phyloP scores from a whole-genome alignment of 2,797 vertebrate species.

The Apogon talboti region DNA sequence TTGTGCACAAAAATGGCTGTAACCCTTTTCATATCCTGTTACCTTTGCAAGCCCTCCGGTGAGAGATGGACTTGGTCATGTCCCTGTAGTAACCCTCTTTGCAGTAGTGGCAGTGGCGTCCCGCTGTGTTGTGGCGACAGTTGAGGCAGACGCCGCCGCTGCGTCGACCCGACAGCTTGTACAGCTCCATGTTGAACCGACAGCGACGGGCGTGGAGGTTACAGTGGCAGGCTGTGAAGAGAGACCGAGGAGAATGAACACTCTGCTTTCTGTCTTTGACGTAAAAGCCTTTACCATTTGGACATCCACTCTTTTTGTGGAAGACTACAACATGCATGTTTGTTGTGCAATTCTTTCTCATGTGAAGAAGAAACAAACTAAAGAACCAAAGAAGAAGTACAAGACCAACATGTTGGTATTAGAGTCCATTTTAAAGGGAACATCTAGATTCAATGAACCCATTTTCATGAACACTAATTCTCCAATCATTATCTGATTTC shows the following conservation, averaged over 20 bases:
- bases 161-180: slow-evolving; percentile 94
- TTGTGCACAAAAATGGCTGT: background rate
- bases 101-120: slow-evolving; percentile 98
- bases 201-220: slow-evolving; percentile 97
- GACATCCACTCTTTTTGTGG: too few species aligned
- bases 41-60: slow-evolving; percentile 98
- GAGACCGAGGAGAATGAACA: background rate
- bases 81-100: slow-evolving; percentile 98
- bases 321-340: too few species aligned
- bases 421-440: too few species aligned
- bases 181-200: slow-evolving; percentile 99
- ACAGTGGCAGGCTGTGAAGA: slow-evolving; percentile 91
- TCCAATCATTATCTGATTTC: too few species aligned
- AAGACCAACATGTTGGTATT: too few species aligned
- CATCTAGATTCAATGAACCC: too few species aligned
- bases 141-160: slow-evolving; percentile 97
- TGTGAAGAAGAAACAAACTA: too few species aligned
- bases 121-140: slow-evolving; percentile 97
- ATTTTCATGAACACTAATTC: too few species aligned
- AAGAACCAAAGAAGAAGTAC: too few species aligned
- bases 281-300: too few species aligned
- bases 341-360: too few species aligned
- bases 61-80: slow-evolving; percentile 95
- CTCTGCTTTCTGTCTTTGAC: background rate
- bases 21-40: slow-evolving; percentile 5